These are phyloP conservation scores for Megaleporinus macrocephalus DNA, from an alignment of 2,113 vertebrate species.

Conservation along the genomic window DNA sequence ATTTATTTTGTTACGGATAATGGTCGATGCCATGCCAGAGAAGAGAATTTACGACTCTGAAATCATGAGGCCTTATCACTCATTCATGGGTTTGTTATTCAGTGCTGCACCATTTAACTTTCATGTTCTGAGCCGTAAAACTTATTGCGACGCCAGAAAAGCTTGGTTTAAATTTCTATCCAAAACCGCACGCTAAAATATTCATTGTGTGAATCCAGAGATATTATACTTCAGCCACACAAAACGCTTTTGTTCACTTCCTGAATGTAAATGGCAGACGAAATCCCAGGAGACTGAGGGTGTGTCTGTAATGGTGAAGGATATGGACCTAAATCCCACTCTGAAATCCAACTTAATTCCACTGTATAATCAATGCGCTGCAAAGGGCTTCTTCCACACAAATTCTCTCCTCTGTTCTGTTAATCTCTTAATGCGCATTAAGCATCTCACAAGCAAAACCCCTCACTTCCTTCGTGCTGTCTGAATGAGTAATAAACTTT, in stretches of 20 bases:
- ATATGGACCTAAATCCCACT: slow-evolving; percentile 58
- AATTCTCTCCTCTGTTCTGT: slow-evolving; percentile 58
- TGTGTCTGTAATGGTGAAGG: slow-evolving; percentile 55
- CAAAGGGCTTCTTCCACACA: slow-evolving; percentile 55
- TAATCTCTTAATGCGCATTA: slow-evolving; percentile 69
- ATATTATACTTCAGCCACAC: slow-evolving; percentile 46
- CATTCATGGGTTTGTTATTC: slow-evolving; percentile 29
- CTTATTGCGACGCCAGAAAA: slow-evolving; percentile 4
- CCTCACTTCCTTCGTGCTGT: slow-evolving; percentile 40
- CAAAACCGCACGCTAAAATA: neutral
- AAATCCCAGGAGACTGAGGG: slow-evolving; percentile 49
- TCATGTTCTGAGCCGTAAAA: slow-evolving; percentile 9
- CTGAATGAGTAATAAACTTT: slow-evolving; percentile 56
- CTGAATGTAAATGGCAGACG: slow-evolving; percentile 60
- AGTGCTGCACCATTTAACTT: slow-evolving; percentile 29
- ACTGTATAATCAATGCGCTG: slow-evolving; percentile 63
- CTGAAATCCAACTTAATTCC: slow-evolving; percentile 67
- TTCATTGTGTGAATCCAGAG: slow-evolving; percentile 22
- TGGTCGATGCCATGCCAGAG: slow-evolving; percentile 12
- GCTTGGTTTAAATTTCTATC: neutral
- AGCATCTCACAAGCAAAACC: slow-evolving; percentile 41
- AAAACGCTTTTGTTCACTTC: slow-evolving; percentile 45
- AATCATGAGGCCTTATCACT: slow-evolving; percentile 16
- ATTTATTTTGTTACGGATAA: slow-evolving; percentile 18
- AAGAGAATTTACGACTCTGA: slow-evolving; percentile 10